phyloP scores from a whole-genome alignment of 2,888 invertebrate genomes.

The Macrostomum cliftonense region DNA sequence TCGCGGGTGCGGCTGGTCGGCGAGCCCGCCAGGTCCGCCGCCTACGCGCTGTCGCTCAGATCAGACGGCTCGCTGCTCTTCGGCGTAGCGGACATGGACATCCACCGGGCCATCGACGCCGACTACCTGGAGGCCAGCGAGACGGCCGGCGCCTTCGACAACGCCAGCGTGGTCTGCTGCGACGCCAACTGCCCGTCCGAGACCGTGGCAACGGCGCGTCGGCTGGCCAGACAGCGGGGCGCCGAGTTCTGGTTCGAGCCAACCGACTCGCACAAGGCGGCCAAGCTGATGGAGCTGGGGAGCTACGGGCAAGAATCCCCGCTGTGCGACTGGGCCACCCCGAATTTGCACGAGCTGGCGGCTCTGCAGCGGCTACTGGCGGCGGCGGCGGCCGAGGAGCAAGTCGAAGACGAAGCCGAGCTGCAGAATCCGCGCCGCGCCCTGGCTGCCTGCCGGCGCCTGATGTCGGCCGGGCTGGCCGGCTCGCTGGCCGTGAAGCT shows the following conservation, averaged over 20 bases:
- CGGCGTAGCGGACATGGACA: slow-evolving; percentile 64
- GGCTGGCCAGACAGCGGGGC: neutral
- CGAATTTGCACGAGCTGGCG: too few relatives aligned
- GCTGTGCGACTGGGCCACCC: too few relatives aligned
- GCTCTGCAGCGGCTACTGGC: too few relatives aligned
- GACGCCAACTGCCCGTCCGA: slow-evolving; percentile 9
- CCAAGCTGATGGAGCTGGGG: slow-evolving; percentile 39
- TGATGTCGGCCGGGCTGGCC: neutral
- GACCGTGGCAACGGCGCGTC: slow-evolving; percentile 2
- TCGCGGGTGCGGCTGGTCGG: slow-evolving; percentile 17
- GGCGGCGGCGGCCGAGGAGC: neutral
- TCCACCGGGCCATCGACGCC: slow-evolving; percentile 52
- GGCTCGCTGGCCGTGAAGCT: slow-evolving; percentile 6
- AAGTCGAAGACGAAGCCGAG: too few relatives aligned
- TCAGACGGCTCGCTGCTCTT: slow-evolving; percentile 55
- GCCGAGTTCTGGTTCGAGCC: slow-evolving; percentile 63
- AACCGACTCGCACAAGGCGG: slow-evolving; percentile 58
- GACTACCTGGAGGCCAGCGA: slow-evolving; percentile 25
- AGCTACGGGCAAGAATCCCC: too few relatives aligned
- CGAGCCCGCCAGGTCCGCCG: slow-evolving; percentile 44
- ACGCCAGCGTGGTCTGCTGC: slow-evolving; percentile 5
- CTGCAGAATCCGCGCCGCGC: neutral
- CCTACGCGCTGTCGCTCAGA: slow-evolving; percentile 58
- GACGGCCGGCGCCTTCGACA: slow-evolving; percentile 1
- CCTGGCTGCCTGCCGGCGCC: too few relatives aligned